Evolutionary conservation across 2,113 vertebrate species (phyloP).

Genomic region (Syngnathoides biaculeatus): DNA sequence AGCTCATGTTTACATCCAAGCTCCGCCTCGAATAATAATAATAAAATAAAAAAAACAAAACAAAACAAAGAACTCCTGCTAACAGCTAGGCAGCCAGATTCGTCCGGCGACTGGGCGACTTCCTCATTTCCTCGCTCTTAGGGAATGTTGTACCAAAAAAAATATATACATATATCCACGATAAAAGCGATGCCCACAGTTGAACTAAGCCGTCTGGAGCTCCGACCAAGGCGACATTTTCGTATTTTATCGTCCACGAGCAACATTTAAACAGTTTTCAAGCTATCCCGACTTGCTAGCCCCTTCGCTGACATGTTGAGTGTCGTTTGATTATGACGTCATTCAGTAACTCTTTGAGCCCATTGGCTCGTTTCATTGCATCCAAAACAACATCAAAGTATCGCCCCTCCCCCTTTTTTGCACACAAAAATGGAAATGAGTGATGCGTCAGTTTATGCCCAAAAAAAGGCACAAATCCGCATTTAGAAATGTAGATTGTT

Average conservation of each 20-base stretch:
- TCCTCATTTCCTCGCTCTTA: slow-evolving; percentile 43
- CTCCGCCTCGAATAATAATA: slow-evolving; percentile 25
- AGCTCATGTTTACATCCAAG: slow-evolving; percentile 33
- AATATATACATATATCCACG: slow-evolving; percentile 22
- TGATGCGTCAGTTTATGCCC: background rate
- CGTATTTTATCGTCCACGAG: slow-evolving; percentile 36
- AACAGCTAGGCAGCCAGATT: slow-evolving; percentile 52
- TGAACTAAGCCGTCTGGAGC: background rate
- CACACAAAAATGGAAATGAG: background rate
- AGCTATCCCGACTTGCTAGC: slow-evolving; percentile 37
- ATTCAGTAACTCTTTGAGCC: background rate
- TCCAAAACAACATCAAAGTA: background rate
- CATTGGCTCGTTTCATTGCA: slow-evolving; percentile 36
- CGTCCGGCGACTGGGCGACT: slow-evolving; percentile 45
- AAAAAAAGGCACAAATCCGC: background rate
- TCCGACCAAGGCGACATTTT: slow-evolving; percentile 18
- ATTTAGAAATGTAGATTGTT: background rate
- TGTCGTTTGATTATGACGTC: slow-evolving; percentile 59
- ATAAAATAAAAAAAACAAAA: no score
- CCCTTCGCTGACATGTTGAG: slow-evolving; percentile 49
- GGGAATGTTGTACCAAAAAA: background rate
- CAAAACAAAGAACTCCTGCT: slow-evolving; percentile 64
- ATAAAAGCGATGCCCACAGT: background rate
- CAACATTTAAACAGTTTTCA: slow-evolving; percentile 32
- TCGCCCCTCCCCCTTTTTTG: slow-evolving; percentile 6